A percentile compares a stretch with the other conserved stretches of the same genome.
Evolutionary conservation across 2,797 vertebrate genomes (phyloP).

Genomic region (Coluber constrictor): DNA sequence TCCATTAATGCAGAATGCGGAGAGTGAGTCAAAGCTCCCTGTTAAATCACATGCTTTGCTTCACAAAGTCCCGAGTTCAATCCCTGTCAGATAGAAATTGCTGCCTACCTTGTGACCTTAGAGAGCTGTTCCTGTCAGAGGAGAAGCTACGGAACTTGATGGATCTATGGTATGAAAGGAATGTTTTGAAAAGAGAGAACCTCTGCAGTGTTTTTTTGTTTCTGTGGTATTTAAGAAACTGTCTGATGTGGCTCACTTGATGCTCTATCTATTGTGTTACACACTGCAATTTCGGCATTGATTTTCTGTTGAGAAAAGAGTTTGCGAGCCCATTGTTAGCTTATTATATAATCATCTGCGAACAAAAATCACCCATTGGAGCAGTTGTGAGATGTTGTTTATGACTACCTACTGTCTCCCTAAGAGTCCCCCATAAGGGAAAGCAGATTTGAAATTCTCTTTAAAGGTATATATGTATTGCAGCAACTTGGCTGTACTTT

Average conservation of each 20-base stretch:
- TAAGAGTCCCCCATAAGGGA: background rate
- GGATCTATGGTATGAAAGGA: background rate
- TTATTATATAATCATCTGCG: conserved; percentile 1
- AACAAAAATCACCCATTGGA: background rate
- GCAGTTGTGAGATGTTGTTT: background rate
- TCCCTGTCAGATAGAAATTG: background rate
- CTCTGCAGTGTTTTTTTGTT: conserved; percentile 1
- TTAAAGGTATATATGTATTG: background rate
- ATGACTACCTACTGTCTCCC: background rate
- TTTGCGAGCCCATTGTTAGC: conserved; percentile 74
- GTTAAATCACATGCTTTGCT: background rate
- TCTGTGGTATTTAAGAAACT: conserved; percentile 79
- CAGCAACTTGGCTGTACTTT: background rate
- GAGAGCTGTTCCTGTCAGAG: background rate
- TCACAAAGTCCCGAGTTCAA: background rate
- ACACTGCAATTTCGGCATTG: conserved; percentile 74
- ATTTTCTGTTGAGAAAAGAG: conserved; percentile 74
- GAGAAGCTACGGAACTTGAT: background rate
- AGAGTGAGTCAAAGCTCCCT: background rate
- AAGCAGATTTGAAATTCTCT: background rate
- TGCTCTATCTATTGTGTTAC: conserved; percentile 64
- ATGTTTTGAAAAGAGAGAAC: background rate
- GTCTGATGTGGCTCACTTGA: conserved; percentile 68
- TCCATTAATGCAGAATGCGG: conserved; percentile 37
- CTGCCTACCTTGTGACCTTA: background rate